A percentile compares a stretch with the other conserved stretches of the same genome.
Conservation (phyloP, 2,113 vertebrate species). For the Acrocephalus arundinaceus region DNA sequence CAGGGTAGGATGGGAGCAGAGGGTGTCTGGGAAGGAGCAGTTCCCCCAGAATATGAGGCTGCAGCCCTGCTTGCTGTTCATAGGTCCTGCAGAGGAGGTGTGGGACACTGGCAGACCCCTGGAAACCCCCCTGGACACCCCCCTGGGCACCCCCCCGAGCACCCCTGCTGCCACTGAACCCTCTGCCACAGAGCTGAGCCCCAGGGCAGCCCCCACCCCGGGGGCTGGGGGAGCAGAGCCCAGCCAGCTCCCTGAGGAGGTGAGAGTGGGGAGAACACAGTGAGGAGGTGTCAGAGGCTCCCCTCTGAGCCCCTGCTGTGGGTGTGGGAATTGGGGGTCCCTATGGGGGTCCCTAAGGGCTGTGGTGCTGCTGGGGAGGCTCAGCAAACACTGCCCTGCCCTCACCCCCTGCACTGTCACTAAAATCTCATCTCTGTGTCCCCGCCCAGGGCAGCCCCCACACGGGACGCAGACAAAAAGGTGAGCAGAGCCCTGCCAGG, state of each 20-base stretch:
- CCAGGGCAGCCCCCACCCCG: accelerated
- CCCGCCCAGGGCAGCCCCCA: not conserved
- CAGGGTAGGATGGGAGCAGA: not conserved
- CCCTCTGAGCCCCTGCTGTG: not conserved
- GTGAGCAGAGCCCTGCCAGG: not conserved
- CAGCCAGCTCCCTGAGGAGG: not conserved
- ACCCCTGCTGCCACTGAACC: not conserved
- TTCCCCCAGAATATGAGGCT: accelerated
- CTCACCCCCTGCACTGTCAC: accelerated
- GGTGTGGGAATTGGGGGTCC: not conserved
- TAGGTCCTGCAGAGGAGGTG: not conserved
- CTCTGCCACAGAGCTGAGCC: not conserved
- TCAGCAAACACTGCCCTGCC: not conserved
- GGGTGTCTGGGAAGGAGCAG: accelerated
- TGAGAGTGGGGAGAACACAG: not conserved
- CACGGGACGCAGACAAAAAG: not conserved
- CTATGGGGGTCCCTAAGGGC: not conserved
- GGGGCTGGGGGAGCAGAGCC: not conserved
- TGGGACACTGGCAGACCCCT: not conserved
- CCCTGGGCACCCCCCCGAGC: not conserved
- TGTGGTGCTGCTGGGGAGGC: not conserved
- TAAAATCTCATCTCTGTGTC: accelerated
- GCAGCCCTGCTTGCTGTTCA: accelerated
- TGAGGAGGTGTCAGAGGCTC: not conserved
- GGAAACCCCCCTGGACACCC: not conserved